Evolutionary conservation across 2,888 invertebrate genomes (phyloP), one percentile per base, ranked within the genome.

Genomic region (Apoda limacodes): DNA sequence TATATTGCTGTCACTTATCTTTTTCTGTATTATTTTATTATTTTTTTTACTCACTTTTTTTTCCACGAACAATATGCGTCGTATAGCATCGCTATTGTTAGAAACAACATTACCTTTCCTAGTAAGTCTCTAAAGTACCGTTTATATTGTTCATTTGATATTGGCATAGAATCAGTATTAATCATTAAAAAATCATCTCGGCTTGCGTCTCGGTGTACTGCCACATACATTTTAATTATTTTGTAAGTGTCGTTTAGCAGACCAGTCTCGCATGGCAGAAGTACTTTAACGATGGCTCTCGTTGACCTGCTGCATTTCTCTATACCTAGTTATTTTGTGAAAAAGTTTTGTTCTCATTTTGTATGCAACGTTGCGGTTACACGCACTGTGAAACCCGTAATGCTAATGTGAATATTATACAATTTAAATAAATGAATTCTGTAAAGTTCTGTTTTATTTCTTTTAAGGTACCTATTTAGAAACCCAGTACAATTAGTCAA

Each of bases 381-480:
- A 57, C 49, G 47, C 59, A 17, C 5, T 54, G 58, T 66, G 76
- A 58, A 69, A 75, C 68, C 56, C 60, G 59, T 68, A 66, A 75
- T 71, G 60, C 69, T 65, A 66, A 74, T 80, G 78, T 80, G 80
- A 76, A 80, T 76, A 78, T 65, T 72, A 70, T 72, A 72, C 69
- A 71, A 70, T 72, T 78, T 68, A 72, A 80, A 80, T 80, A 80
- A 80, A 80, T 78, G 75, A 78, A 78, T 78, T 78, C 78, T 78
- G 78, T 75, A 78, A 76, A 72, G 61, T 59, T 50, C 43, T 37
- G 23, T 49, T 50, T 40, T 9, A 34, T 33, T 47, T 50, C 47
- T 46, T 54, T 47, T 48, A 45, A n/a, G n/a, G n/a, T n/a, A n/a
- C n/a, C n/a, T n/a, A n/a, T n/a, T n/a, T n/a, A n/a, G n/a, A n/a